Evolutionary conservation across 2,888 invertebrate genomes (phyloP), one percentile per base, ranked within the genome.

Genomic region (Bedellia somnulentella): DNA sequence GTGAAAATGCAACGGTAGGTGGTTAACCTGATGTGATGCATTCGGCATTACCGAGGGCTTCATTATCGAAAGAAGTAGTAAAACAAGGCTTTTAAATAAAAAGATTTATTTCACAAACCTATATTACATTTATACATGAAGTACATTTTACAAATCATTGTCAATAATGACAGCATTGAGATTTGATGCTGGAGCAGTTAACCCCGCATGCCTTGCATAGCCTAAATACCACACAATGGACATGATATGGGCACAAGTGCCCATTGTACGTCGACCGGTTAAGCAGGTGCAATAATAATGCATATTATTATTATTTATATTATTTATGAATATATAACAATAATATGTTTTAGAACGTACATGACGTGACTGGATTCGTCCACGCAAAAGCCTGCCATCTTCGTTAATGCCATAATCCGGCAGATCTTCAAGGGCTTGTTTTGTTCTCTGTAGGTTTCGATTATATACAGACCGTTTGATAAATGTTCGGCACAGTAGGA

Each of bases 211-310:
- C 9, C 18, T 18, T 18, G 18, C 18, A 9, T 18, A 18, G 5
- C 18, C 18, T 18, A 18, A 9, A 18, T 18, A 18, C 18, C 18
- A 35, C 16, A 35, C 10, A 16, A 35, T 27, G 23, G 24, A 28
- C 21, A 25, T 29, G 16, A 35, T 33, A 32, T 32, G 34, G 10
- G 34, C 31, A 15, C 34, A 34, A 25, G 30, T 32, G 17, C 34
- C 34, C 17, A 34, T 17, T 16, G 35, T 35, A 15, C 34, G 26
- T 15, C 29, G 28, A 18, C 32, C 34, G 22, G 30, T 18, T 9
- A 18, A 18, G 9, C 18, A 18, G 5, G 18, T 18, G 18, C 18
- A 18, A 18, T 18, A 18, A 9, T 18, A 9, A 6, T 18, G 18
- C 9, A 18, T 18, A 6, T 6, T 18, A 18, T 18, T 18, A 18